Evolutionary conservation across 2,797 vertebrate genomes (phyloP), one percentile per base, ranked within the genome.

Genomic region (Gallirallus australis): DNA sequence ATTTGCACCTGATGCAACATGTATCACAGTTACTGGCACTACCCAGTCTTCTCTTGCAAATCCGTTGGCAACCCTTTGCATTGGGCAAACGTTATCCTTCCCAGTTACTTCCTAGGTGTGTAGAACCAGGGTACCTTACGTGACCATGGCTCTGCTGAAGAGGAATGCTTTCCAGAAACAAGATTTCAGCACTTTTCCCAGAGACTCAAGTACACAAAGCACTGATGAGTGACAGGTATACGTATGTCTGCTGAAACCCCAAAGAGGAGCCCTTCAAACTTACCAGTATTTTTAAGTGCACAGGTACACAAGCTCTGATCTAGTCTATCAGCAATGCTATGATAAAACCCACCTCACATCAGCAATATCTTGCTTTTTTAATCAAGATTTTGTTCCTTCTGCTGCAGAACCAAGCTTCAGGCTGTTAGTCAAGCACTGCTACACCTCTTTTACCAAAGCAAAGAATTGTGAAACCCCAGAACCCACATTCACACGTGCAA

Each of bases 101-200:
- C 52, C 33, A 65, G 20, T 45, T 42, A 42, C 66, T 64, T 68
- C 84, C 77, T 83, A 71, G 7, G 28, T 85, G 76, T 25, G 47
- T 37, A 68, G 63, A 92, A 86, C 86, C 65, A 92, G 83, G 31
- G 79, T 68, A 63, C 75, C 66, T 82, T 81, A 56, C 15, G 19
- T 6, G 50, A 83, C 72, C 72, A 3, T 86, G 78, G 72, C n/a
- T 80, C 24, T 68, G 80, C 20, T 75, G 92, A 94, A 97, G 94
- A 64, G 54, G 40, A 91, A 87, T 31, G 37, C 57, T 87, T 94
- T 61, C 64, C 52, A 18, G 57, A 66, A 82, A 57, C 28, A 31
- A 37, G 17, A 50, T 47, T 35, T n/a, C 63, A 76, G 73, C 27
- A 24, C 23, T 81, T 56, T 37, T 57, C 47, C 30, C 42, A 77